Evolutionary conservation across 2,888 invertebrate genomes (phyloP).

Genomic region (Polylopha cassiicola): DNA sequence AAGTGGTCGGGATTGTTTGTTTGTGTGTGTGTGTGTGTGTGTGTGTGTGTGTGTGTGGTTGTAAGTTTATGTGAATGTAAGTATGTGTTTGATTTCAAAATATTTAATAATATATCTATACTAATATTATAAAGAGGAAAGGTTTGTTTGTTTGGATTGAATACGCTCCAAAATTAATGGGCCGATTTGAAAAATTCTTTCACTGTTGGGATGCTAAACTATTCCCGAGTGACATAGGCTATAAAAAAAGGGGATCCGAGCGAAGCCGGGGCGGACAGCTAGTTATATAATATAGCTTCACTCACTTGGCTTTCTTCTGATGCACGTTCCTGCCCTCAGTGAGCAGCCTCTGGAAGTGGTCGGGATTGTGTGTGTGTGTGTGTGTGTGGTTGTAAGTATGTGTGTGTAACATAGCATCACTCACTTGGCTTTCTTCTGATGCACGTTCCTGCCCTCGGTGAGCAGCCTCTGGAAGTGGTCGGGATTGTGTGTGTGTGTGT

Average conservation of each 20-base stretch:
- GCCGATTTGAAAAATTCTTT: too few relatives aligned
- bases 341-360: conserved; percentile 93
- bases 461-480: conserved; percentile 95
- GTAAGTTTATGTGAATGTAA: too few relatives aligned
- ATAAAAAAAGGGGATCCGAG: too few relatives aligned
- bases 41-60: not conserved
- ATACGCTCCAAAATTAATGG: too few relatives aligned
- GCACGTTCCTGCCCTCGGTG: conserved; percentile 89
- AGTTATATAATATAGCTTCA: too few relatives aligned
- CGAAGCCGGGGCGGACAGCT: too few relatives aligned
- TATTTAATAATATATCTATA: too few relatives aligned
- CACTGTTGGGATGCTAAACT: too few relatives aligned
- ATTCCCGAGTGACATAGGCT: too few relatives aligned
- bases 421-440: conserved; percentile 87
- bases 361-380: conserved; percentile 97
- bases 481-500: conserved; percentile 97
- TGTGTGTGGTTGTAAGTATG: conserved; percentile 87
- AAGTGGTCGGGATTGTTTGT: conserved; percentile 98
- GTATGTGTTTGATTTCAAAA: too few relatives aligned
- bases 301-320: conserved; percentile 85
- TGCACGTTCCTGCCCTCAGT: conserved; percentile 90
- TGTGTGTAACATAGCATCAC: not conserved
- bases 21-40: conserved; percentile 94
- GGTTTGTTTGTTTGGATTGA: too few relatives aligned
- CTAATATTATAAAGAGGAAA: too few relatives aligned